Evolutionary conservation across 2,888 invertebrate species (phyloP), one percentile per base, ranked within the genome.

Genomic region (Xestia c-nigrum): DNA sequence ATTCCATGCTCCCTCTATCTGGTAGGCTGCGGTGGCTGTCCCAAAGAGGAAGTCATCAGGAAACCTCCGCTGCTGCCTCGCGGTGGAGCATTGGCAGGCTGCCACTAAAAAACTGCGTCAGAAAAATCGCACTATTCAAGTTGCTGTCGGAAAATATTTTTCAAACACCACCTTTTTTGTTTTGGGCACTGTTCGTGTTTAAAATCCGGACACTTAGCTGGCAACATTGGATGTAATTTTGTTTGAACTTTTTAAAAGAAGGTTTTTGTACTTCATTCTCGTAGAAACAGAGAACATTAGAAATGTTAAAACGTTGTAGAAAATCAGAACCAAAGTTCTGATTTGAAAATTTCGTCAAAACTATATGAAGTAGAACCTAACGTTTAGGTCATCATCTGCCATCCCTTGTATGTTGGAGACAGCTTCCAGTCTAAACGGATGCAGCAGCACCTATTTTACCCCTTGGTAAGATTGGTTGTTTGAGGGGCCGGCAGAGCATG

Each of bases 1-100:
- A 76, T 93, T 78, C 93, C 93, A 93, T 31, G 84, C 93, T 31
- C 93, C 93, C 61, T 93, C 93, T 10, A 93, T 91, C 78, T 94
- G 94, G 78, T 93, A 93, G 3, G 94, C 85, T 0, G 94, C 91
- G 4, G 93, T 93, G 9, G 93, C 92, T 21, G 91, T 83, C 0
- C 94, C 94, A 40, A 94, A 92, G 3, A 93, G 68, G 76, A 94
- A 83, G 43, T 85, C 78, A 47, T 69, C 65, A 0, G 83, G 83
- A 21, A 83, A 83, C 24, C 12, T 71, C 43, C 92, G 85, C 43
- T 85, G 83, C 59, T 90, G 74, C 38, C 6, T 63, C 47, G 47
- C 47, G 16, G 38, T 19, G 3, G 72, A 55, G 16, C 66, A 47
- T 4, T 70, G 64, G 12, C 86, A 55, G 47, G 66, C 59, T 52